phyloP scores from a whole-genome alignment of 2,888 invertebrate genomes.

The Ferrisia virgata region DNA sequence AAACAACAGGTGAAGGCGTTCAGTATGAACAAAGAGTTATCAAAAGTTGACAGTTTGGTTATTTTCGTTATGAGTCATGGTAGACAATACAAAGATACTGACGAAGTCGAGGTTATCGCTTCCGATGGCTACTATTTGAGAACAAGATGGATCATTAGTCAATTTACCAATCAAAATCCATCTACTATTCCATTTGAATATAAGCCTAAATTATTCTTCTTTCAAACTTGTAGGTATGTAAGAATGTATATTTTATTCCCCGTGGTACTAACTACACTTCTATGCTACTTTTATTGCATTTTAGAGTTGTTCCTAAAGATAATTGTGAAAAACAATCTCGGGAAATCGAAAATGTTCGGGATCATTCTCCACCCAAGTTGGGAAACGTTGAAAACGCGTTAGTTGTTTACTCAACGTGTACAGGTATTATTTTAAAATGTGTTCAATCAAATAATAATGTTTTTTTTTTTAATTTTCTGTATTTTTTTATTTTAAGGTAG shows the following conservation, averaged over 20 bases:
- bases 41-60: constrained; percentile 38
- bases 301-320: background rate
- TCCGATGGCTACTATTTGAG: constrained; percentile 54
- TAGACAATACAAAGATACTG: constrained; percentile 43
- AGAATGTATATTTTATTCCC: background rate
- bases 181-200: background rate
- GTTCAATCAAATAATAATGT: background rate
- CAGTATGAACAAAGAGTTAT: background rate
- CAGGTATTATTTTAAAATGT: too few relatives aligned
- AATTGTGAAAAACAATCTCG: background rate
- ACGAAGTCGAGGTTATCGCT: constrained; percentile 49
- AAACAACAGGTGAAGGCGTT: constrained; percentile 31
- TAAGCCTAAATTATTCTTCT: constrained; percentile 69
- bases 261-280: background rate
- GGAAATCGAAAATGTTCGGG: background rate
- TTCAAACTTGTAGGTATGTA: constrained; percentile 66
- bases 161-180: constrained; percentile 57
- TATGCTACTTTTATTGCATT: background rate
- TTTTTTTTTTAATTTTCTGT: background rate
- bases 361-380: background rate
- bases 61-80: constrained; percentile 48
- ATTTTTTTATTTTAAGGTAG: constrained; percentile 55
- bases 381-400: background rate
- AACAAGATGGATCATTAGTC: constrained; percentile 59
- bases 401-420: background rate